Base-by-base conservation (phyloP, 2,888 invertebrate genomes). In the Tachystola acroxantha region DNA sequence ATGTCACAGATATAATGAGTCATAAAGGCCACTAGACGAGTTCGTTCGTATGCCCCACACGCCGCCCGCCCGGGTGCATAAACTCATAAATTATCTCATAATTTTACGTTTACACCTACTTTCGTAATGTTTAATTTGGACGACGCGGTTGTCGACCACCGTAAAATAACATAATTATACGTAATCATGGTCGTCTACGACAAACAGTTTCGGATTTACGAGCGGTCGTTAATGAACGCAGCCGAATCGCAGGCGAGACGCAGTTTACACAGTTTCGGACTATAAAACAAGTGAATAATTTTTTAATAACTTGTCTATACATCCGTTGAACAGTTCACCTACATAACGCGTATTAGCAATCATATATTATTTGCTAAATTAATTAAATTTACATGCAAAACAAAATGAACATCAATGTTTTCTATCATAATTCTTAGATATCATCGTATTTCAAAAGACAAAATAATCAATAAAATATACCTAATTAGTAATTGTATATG, bases 131-230 rank as follows among this genome's bases (percentile, higher is more conserved):
- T 70, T 65, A 70, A 67, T 59, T 64, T 68, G 67, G 55, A 59
- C 57, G 63, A 50, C 53, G 66, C 50, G 68, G 71, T 67, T 64
- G 67, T 62, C 64, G 63, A 57, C 59, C 53, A 61, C 70, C 70
- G 66, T 71, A 69, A 67, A 71, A 71, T 64, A 65, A 73, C 64
- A 66, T 79, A 74, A 79, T 74, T 77, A 78, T 71, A 73, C 67
- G 72, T 72, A 70, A 77, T 75, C 69, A 74, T 63, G 65, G 67
- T 53, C 67, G 63, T 61, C 63, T 53, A 68, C 64, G 65, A 72
- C 72, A 78, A 76, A 80, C 75, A 71, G 61, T 61, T 58, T 56
- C 53, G 62, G 60, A 75, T 80, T 80, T 75, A 81, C 69, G 66
- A 64, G 58, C 48, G 53, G 58, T 63, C 46, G 46, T 42, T 54